A percentile compares a stretch with the other conserved stretches of the same genome.
phyloP scores from a whole-genome alignment of 2,797 vertebrate genomes.

The Potorous gilbertii region DNA sequence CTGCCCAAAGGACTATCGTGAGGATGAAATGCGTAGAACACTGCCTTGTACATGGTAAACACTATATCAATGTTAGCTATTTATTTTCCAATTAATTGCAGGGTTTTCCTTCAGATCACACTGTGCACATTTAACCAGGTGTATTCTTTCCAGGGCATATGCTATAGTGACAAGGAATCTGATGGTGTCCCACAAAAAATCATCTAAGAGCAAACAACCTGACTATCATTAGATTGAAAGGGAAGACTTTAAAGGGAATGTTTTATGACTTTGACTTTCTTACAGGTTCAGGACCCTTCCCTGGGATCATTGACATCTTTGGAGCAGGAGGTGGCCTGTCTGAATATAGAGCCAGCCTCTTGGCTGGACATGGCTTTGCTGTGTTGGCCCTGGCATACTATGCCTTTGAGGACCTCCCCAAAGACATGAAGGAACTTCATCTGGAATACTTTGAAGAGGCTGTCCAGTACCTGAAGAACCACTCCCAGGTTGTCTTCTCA shows the following conservation, averaged over 20 bases:
- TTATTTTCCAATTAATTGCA: background rate
- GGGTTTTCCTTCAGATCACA: background rate
- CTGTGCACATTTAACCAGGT: background rate
- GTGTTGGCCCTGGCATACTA: constrained; percentile 92
- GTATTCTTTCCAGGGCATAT: background rate
- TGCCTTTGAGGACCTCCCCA: constrained; percentile 87
- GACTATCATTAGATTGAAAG: background rate
- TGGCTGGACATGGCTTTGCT: constrained; percentile 90
- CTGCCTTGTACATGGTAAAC: too few relatives aligned
- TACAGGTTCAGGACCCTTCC: constrained; percentile 89
- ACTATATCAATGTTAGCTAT: background rate
- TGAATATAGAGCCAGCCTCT: constrained; percentile 90
- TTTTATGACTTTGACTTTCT: constrained; percentile 45
- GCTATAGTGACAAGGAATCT: background rate
- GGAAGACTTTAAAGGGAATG: background rate
- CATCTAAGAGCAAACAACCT: background rate
- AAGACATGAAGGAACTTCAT: constrained; percentile 81
- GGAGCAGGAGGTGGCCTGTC: constrained; percentile 87
- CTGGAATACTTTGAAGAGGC: constrained; percentile 96
- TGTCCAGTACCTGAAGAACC: constrained; percentile 86
- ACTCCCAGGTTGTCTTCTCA: constrained; percentile 82
- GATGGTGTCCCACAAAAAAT: background rate
- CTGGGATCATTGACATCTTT: constrained; percentile 91
- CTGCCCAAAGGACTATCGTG: too few relatives aligned
- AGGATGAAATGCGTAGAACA: too few relatives aligned